Evolutionary conservation across 1,140 invertebrate species (phyloP).

Genomic region (Caenorhabditis remanei): DNA sequence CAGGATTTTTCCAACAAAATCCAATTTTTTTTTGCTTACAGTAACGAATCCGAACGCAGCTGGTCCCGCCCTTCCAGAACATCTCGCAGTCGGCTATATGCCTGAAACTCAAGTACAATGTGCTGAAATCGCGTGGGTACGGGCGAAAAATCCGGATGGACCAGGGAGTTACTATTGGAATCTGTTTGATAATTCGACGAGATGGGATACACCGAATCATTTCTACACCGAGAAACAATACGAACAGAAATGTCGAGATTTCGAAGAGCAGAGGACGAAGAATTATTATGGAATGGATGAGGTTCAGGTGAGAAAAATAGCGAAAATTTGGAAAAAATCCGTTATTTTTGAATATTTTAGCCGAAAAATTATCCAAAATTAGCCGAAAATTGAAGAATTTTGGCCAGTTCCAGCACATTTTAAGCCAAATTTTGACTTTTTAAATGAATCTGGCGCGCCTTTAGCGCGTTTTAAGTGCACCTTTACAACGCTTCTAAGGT

Average conservation of each 20-base stretch:
- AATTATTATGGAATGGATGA: constrained; percentile 55
- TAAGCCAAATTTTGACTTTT: too few species aligned
- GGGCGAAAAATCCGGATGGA: background rate
- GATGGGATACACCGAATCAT: constrained; percentile 10
- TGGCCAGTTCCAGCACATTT: too few species aligned
- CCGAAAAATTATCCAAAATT: too few species aligned
- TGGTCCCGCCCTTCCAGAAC: constrained; percentile 25
- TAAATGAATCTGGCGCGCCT: too few species aligned
- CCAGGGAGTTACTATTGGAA: constrained; percentile 37
- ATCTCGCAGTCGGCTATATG: constrained; percentile 17
- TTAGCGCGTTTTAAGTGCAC: too few species aligned
- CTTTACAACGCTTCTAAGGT: too few species aligned
- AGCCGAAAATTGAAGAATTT: too few species aligned
- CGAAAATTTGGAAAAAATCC: background rate
- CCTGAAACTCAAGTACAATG: constrained; percentile 30
- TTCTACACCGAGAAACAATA: constrained; percentile 26
- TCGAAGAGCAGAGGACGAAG: constrained; percentile 36
- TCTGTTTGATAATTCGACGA: constrained; percentile 23
- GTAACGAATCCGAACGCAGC: constrained; percentile 25
- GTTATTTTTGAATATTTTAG: too few species aligned
- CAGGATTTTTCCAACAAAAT: too few species aligned
- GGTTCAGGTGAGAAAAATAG: background rate
- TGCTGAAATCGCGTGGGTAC: constrained; percentile 22
- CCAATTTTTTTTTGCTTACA: background rate
- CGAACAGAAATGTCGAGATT: constrained; percentile 16